These are phyloP conservation scores for Melolontha melolontha DNA, from an alignment of 2,888 invertebrate genomes.

Conservation along the genomic window DNA sequence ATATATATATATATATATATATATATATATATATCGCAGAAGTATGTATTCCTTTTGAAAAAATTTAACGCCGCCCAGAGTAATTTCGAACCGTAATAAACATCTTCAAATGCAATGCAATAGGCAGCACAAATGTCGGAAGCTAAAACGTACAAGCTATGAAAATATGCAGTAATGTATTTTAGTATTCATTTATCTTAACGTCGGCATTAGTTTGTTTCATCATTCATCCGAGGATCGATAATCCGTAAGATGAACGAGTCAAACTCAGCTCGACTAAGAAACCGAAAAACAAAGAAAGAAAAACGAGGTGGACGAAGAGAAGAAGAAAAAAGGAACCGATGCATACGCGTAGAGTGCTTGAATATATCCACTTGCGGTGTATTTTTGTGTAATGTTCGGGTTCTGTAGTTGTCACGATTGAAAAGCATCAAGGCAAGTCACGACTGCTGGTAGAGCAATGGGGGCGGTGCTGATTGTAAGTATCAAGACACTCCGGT, in stretches of 20 bases:
- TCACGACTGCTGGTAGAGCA: conserved; percentile 36
- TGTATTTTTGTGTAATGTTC: conserved; percentile 37
- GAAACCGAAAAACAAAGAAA: too few species aligned
- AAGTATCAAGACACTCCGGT: conserved; percentile 4
- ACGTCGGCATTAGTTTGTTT: conserved; percentile 11
- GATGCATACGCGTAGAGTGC: conserved; percentile 27
- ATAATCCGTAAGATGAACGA: not conserved
- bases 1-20: too few species aligned
- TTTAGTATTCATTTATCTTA: conserved; percentile 25
- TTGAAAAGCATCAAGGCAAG: conserved; percentile 37
- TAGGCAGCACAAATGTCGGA: conserved; percentile 26
- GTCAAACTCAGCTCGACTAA: too few species aligned
- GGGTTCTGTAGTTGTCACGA: conserved; percentile 32
- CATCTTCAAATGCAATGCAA: conserved; percentile 25
- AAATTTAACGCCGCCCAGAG: too few species aligned
- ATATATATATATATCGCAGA: too few species aligned
- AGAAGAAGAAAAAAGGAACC: conserved; percentile 22
- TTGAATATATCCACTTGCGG: conserved; percentile 29
- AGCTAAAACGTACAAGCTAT: conserved; percentile 32
- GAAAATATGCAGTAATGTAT: conserved; percentile 35
- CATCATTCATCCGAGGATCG: conserved; percentile 5
- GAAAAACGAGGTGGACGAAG: not conserved
- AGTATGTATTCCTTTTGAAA: too few species aligned
- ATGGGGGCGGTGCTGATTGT: conserved; percentile 27
- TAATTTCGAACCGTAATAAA: conserved; percentile 32